Conservation (phyloP, 2,113 vertebrate species). For the Anoura caudifer region DNA sequence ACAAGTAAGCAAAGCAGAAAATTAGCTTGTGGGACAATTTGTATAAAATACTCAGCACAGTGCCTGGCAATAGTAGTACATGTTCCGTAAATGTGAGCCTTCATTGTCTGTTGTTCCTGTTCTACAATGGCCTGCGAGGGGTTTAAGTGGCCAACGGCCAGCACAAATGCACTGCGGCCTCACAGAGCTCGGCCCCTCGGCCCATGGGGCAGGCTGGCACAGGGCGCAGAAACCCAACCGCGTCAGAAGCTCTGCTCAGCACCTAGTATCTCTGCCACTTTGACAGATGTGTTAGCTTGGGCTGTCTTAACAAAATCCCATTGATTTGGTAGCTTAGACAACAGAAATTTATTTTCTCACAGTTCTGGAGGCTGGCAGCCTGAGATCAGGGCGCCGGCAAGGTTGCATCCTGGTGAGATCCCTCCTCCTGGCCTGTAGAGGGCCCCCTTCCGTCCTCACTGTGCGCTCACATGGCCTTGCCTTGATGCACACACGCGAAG, state of each 20-base stretch:
- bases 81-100: neutral
- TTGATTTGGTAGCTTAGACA: neutral
- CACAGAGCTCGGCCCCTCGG: neutral
- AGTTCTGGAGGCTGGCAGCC: neutral
- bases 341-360: neutral
- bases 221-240: neutral
- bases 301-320: neutral
- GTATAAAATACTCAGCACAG: neutral
- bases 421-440: neutral
- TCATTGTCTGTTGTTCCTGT: neutral
- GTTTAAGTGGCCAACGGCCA: neutral
- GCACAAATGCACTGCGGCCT: neutral
- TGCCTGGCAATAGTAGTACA: neutral
- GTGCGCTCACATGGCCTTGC: too few species aligned
- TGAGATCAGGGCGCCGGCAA: neutral
- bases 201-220: neutral
- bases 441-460: neutral
- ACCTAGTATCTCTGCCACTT: neutral
- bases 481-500: accelerated
- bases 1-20: neutral
- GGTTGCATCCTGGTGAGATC: neutral
- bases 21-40: neutral
- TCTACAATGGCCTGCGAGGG: neutral
- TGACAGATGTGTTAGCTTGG: neutral
- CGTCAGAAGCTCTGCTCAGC: neutral